Conservation (phyloP, 2,888 invertebrate species). For the Harpalus rufipes region DNA sequence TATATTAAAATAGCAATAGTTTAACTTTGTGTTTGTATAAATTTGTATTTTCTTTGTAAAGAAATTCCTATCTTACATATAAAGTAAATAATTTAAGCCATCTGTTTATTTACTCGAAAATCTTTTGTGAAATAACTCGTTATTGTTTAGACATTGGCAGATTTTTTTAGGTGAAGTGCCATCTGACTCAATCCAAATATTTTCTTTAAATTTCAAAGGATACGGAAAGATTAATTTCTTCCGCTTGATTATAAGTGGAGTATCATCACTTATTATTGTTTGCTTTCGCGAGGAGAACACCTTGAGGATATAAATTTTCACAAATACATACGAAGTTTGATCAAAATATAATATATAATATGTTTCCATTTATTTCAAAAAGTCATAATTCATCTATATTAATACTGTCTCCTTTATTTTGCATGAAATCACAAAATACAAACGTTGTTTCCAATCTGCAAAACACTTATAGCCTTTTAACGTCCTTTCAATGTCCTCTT, state of each 20-base stretch:
- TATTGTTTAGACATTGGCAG: slow-evolving; percentile 51
- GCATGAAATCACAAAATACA: too few relatives aligned
- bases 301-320: neutral
- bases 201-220: slow-evolving; percentile 44
- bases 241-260: slow-evolving; percentile 1
- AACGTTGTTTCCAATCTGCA: too few relatives aligned
- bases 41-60: neutral
- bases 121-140: slow-evolving; percentile 44
- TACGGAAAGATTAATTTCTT: slow-evolving; percentile 38
- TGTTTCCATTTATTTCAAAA: too few relatives aligned
- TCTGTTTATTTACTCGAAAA: slow-evolving; percentile 34
- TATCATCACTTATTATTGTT: neutral
- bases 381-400: too few relatives aligned
- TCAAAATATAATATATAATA: too few relatives aligned
- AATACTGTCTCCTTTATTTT: too few relatives aligned
- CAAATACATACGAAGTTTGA: neutral
- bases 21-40: neutral
- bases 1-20: neutral
- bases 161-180: slow-evolving; percentile 16
- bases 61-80: neutral
- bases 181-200: slow-evolving; percentile 37
- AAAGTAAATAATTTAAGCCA: slow-evolving; percentile 19
- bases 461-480: too few relatives aligned
- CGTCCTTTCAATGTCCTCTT: too few relatives aligned
- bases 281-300: neutral